These are phyloP conservation scores for Ephialtes manifestator DNA, from an alignment of 2,888 invertebrate genomes.

Conservation along the genomic window DNA sequence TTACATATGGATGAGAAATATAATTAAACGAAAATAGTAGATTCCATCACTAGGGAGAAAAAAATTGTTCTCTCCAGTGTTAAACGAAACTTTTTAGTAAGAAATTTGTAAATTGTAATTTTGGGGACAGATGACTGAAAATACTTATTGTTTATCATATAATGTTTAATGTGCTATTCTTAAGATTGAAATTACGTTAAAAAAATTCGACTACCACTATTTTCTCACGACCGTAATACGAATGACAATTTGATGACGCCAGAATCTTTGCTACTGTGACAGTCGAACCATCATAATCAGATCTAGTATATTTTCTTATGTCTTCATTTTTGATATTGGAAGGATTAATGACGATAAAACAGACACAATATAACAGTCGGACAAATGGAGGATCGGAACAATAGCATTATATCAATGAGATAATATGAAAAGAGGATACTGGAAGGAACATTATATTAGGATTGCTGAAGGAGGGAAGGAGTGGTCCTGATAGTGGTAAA, in stretches of 20 bases:
- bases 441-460: conserved; percentile 70
- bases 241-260: neutral
- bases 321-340: conserved; percentile 5
- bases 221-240: neutral
- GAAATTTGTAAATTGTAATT: no score
- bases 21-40: no score
- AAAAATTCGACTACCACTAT: neutral
- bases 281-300: neutral
- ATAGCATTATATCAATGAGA: conserved; percentile 84
- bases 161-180: no score
- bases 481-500: conserved; percentile 42
- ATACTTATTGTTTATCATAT: no score
- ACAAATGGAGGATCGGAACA: conserved; percentile 73
- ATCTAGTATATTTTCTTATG: conserved; percentile 9
- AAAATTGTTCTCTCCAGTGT: no score
- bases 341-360: conserved; percentile 53
- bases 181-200: no score
- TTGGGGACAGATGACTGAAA: no score
- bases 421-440: conserved; percentile 81
- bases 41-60: no score
- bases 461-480: conserved; percentile 55
- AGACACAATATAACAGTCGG: conserved; percentile 53
- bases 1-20: conserved; percentile 86
- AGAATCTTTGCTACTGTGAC: neutral
- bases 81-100: no score